Evolutionary conservation across 2,113 vertebrate species (phyloP).

Genomic region (Notothenia coriiceps): DNA sequence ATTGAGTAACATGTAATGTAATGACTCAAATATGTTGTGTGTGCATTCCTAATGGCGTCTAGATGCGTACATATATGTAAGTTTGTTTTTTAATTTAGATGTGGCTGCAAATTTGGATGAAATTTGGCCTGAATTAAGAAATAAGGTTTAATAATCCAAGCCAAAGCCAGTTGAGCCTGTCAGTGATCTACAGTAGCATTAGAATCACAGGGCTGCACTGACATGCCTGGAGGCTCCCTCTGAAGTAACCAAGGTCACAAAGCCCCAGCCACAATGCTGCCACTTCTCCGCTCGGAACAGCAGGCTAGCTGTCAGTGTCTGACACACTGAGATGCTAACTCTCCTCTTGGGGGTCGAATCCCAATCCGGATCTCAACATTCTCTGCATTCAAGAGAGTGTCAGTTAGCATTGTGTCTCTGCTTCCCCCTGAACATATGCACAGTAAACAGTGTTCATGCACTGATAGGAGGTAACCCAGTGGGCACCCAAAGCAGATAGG

Average conservation of each 20-base stretch:
- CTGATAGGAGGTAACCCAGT: constrained; percentile 30
- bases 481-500: constrained; percentile 26
- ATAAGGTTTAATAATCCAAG: constrained; percentile 44
- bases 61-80: neutral
- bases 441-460: constrained; percentile 29
- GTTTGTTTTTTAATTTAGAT: neutral
- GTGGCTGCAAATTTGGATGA: neutral
- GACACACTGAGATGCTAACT: constrained; percentile 64
- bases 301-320: constrained; percentile 70
- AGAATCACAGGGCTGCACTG: constrained; percentile 49
- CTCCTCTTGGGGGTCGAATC: constrained; percentile 51
- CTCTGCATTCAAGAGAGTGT: constrained; percentile 27
- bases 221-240: constrained; percentile 59
- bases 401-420: constrained; percentile 29
- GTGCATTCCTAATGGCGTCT: neutral
- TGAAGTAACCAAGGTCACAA: constrained; percentile 78
- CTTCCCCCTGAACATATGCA: constrained; percentile 16
- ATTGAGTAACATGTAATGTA: too few species aligned
- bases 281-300: constrained; percentile 50
- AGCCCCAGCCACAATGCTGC: constrained; percentile 57
- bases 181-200: constrained; percentile 48
- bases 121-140: neutral
- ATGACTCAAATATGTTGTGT: neutral
- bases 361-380: constrained; percentile 39
- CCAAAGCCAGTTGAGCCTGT: constrained; percentile 44